phyloP scores from a whole-genome alignment of 2,797 vertebrate genomes.

The Rhinogobio ventralis region DNA sequence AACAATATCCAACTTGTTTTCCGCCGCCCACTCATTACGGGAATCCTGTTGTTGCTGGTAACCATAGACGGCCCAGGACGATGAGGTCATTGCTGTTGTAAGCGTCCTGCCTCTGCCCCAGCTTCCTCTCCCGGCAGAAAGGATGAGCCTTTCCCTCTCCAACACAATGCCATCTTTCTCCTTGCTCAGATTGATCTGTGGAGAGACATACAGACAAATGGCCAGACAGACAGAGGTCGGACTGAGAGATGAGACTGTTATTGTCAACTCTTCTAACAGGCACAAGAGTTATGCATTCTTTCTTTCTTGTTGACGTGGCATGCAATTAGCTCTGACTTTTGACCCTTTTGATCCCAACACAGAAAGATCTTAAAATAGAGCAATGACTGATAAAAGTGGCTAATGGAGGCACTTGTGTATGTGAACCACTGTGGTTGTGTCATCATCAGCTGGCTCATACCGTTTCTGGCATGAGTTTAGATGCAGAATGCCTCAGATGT shows the following conservation, averaged over 20 bases:
- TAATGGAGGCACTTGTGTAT: conserved; percentile 8
- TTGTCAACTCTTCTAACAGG: conserved; percentile 33
- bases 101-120: conserved; percentile 68
- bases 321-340: conserved; percentile 48
- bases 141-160: conserved; percentile 40
- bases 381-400: conserved; percentile 25
- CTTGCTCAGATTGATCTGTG: conserved; percentile 52
- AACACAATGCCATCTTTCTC: conserved; percentile 76
- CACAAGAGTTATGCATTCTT: neutral
- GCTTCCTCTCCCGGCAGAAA: conserved; percentile 44
- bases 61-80: conserved; percentile 71
- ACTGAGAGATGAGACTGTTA: neutral
- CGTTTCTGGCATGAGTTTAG: conserved; percentile 17
- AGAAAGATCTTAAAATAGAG: conserved; percentile 34
- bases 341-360: conserved; percentile 24
- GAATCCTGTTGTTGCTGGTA: conserved; percentile 80
- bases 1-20: conserved; percentile 78
- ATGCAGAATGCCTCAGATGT: conserved; percentile 35
- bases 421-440: conserved; percentile 20
- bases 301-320: neutral
- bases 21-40: conserved; percentile 71
- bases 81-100: conserved; percentile 76
- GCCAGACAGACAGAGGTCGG: conserved; percentile 42
- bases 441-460: conserved; percentile 30
- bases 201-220: conserved; percentile 52